A percentile compares a stretch with the other conserved stretches of the same genome.
Evolutionary conservation across 2,888 invertebrate species (phyloP).

Genomic region (Hybos culiciformis): DNA sequence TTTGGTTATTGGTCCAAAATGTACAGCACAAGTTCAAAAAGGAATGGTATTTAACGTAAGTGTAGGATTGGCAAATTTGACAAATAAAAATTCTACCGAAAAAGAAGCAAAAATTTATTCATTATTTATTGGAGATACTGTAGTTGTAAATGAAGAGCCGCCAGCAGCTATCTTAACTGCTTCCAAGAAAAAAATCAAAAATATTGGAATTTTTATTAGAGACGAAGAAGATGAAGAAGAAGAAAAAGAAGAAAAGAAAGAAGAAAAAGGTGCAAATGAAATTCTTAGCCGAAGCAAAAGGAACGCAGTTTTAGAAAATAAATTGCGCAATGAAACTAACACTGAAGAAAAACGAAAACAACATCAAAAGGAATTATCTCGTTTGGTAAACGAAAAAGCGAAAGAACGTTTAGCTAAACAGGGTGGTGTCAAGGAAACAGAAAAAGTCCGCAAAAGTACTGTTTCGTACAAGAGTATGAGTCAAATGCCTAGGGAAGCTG

Average conservation of each 20-base stretch:
- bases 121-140: conserved; percentile 92
- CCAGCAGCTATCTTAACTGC: conserved; percentile 78
- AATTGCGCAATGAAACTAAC: conserved; percentile 84
- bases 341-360: conserved; percentile 94
- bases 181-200: conserved; percentile 89
- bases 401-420: conserved; percentile 83
- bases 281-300: conserved; percentile 57
- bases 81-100: conserved; percentile 67
- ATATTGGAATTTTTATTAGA: conserved; percentile 88
- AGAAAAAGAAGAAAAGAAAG: conserved; percentile 65
- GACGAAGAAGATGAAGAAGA: conserved; percentile 78
- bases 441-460: conserved; percentile 85
- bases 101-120: conserved; percentile 85
- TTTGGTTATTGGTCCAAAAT: conserved; percentile 83
- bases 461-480: conserved; percentile 86
- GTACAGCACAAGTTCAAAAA: conserved; percentile 61
- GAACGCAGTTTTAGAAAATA: conserved; percentile 84
- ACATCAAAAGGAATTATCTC: conserved; percentile 90
- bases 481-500: conserved; percentile 86
- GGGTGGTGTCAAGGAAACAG: conserved; percentile 69
- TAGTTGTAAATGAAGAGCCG: conserved; percentile 80
- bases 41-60: conserved; percentile 96
- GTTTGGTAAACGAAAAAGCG: conserved; percentile 82
- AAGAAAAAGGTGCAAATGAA: conserved; percentile 37
- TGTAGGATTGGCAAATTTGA: conserved; percentile 76